These are phyloP conservation scores for Dioctria rufipes DNA, from an alignment of 2,888 invertebrate species.

Conservation along the genomic window DNA sequence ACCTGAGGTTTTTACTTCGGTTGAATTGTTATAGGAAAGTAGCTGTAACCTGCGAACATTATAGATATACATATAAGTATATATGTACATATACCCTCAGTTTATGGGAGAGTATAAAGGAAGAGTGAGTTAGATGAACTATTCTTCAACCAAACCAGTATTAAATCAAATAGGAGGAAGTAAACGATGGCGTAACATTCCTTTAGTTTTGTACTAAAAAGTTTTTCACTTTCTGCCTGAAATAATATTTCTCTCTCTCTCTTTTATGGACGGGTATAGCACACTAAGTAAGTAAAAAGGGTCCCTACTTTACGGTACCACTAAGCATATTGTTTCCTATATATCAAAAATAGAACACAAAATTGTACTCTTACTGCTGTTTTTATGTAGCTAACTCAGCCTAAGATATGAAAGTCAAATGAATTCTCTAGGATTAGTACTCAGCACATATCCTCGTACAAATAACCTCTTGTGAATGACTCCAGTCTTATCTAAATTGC, in stretches of 20 bases:
- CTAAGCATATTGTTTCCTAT: not conserved
- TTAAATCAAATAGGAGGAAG: not conserved
- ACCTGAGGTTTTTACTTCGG: not conserved
- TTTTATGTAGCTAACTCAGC: not conserved
- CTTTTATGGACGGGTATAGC: not conserved
- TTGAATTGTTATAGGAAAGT: not conserved
- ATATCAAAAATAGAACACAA: not conserved
- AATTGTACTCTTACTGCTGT: not conserved
- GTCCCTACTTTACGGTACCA: not conserved
- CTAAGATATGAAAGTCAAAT: not conserved
- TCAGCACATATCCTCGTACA: not conserved
- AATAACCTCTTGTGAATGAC: too few relatives aligned
- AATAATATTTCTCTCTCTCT: not conserved
- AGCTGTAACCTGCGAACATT: not conserved
- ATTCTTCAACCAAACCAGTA: too few relatives aligned
- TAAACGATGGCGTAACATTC: not conserved
- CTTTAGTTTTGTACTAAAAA: not conserved
- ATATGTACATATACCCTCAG: too few relatives aligned
- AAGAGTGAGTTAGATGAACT: not conserved
- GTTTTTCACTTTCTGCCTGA: not conserved
- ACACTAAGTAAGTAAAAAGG: not conserved
- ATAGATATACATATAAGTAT: too few relatives aligned
- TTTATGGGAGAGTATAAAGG: too few relatives aligned
- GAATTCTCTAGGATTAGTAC: not conserved
- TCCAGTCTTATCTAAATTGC: too few relatives aligned